Percentiles rank a stretch among this genome's conserved stretches.
Conservation (phyloP, 1,140 invertebrate species). For the Drosophila bifasciata region DNA sequence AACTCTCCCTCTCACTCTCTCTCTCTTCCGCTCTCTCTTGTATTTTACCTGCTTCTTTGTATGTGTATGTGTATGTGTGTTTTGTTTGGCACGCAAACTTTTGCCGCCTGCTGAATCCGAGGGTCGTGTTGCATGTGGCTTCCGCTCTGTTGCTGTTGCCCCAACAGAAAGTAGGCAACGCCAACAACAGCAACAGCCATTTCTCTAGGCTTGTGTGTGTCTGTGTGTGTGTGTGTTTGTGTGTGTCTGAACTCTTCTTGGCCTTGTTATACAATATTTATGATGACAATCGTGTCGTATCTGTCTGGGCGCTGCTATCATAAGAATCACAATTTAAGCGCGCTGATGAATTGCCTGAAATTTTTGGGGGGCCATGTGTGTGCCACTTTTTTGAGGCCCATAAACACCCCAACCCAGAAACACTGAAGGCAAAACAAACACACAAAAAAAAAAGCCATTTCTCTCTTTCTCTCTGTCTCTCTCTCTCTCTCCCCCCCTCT, state of each 20-base stretch:
- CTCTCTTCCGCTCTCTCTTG: constrained; percentile 1
- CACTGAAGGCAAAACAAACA: not conserved
- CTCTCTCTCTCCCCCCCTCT: not conserved
- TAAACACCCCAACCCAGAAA: not conserved
- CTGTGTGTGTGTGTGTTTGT: constrained; percentile 15
- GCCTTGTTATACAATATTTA: not conserved
- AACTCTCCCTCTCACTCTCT: not conserved
- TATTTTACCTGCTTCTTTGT: constrained; percentile 14
- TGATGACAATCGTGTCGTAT: constrained; percentile 17
- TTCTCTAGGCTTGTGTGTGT: constrained; percentile 2
- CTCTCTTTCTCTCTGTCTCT: not conserved
- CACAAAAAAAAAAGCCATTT: not conserved
- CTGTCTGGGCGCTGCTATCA: constrained; percentile 34
- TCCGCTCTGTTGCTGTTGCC: constrained; percentile 31
- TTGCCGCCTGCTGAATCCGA: constrained; percentile 47
- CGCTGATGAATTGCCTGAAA: not conserved
- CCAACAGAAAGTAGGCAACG: too few species aligned
- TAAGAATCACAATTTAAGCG: constrained; percentile 56
- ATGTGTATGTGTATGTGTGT: constrained; percentile 37
- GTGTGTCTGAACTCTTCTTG: constrained; percentile 10
- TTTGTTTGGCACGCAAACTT: constrained; percentile 74
- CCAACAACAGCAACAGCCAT: too few species aligned
- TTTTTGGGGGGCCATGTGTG: not conserved
- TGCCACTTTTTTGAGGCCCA: not conserved
- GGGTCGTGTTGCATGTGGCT: constrained; percentile 72